Evolutionary conservation across 2,888 invertebrate species (phyloP), one percentile per base, ranked within the genome.

Genomic region (Parelbella ahira): DNA sequence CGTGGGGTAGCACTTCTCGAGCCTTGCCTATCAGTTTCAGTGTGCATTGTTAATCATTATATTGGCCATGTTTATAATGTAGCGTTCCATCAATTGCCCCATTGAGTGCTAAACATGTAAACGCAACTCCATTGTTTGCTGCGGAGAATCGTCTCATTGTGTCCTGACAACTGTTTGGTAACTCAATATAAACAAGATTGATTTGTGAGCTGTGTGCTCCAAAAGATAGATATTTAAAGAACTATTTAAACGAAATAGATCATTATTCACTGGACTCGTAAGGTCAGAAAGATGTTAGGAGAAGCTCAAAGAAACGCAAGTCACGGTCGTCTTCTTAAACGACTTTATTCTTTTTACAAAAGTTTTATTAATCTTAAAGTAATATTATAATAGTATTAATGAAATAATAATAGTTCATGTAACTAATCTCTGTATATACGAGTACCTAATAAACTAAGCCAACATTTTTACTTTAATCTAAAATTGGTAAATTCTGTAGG

Each of bases 221-320:
- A 32, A 49, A 38, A 38, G 9, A n/a, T 41, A 39, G 39, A 13
- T 34, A 50, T 39, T 47, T 47, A 49, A 42, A 45, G 32, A 36
- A 30, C 37, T 37, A 45, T 50, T 42, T 30, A 45, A 28, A 39
- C 12, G 41, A 20, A 8, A 32, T 39, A 32, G 32, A 39, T 30
- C 38, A 30, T 39, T 39, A 25, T 37, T 37, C 27, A 27, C 27
- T 20, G 37, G 32, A 9, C 24, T 4, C n/a, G 10, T 29, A 21
- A 25, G 36, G 36, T 6, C 13, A 6, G 13, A 20, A 20, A 29
- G 18, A 15, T 30, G 4, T 37, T 9, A 38, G n/a, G 8, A 47
- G 60, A 71, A 71, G 65, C 66, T n/a, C n/a, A n/a, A n/a, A n/a
- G n/a, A n/a, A n/a, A n/a, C 71, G 76, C 57, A 56, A 64, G 71